Base-by-base conservation (phyloP, 2,113 vertebrate species). In the Sus scrofa region DNA sequence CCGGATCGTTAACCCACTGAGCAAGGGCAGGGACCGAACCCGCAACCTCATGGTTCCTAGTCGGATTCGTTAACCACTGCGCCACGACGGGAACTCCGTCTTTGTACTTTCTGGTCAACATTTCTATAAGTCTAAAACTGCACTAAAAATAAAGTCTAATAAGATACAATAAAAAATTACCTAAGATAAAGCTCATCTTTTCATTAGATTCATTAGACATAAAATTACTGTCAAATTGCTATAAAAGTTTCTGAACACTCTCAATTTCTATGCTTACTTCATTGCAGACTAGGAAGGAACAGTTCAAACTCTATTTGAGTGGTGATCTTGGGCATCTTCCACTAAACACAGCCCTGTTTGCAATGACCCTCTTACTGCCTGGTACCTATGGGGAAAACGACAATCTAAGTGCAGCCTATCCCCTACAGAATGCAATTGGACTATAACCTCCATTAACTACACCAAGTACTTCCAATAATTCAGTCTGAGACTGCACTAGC, bases 221-320 rank as follows among this genome's bases (percentile, higher is more conserved):
- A 93, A 95, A 83, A 83, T 79, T 67, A 79, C 20, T 91, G 34
- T 75, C 65, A 93, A 91, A 85, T 19, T 81, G n/a, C 34, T 91
- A 1, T 63, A 83, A 86, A 91, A 73, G 22, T 92, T 67, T 92
- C 62, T 86, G 65, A 82, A 71, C 62, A 89, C 37, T 75, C 56
- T 92, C 56, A 77, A 22, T 89, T 88, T 94, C 91, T 78, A 78
- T 82, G 26, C 60, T 91, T 71, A 37, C 30, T 34, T 87, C 75
- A 75, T 13, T 86, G 60, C n/a, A 88, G 86, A 65, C 11, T 89
- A 4, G 39, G 20, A 93, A 4, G 39, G 26, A 93, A 92, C 14
- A 81, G 65, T 71, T 78, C 78, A 89, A 37, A 77, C 26, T 70
- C 82, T 8, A 71, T 92, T 96, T 82, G 37, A 70, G 5, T 58